Evolutionary conservation across 2,888 invertebrate genomes (phyloP), one percentile per base, ranked within the genome.

Genomic region (Apodemia mormo): DNA sequence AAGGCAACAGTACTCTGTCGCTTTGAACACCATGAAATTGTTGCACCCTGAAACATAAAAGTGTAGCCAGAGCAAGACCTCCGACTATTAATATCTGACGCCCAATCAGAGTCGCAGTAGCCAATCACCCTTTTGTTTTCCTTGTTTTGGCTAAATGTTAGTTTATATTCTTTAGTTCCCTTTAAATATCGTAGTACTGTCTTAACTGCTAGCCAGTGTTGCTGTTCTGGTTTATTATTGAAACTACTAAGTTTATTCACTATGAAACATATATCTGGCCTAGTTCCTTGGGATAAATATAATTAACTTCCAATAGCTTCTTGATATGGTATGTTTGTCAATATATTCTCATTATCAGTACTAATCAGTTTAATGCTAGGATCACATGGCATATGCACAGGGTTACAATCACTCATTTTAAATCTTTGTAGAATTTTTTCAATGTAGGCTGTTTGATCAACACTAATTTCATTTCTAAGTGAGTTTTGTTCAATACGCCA

Each of bases 71-170:
- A 74, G 43, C 77, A 77, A 0, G 77, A 78, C 61, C 74, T 74
- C 66, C 77, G 56, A 29, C 76, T 76, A 9, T 68, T 68, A 8
- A n/a, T 37, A 43, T 71, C 49, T 7, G 9, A 72, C 1, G 79
- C 79, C 79, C 79, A 80, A 29, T 80, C 79, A 2, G 80, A 66
- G 66, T 80, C 80, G 67, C 76, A 77, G 70, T 77, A 76, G 1
- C 74, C 76, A 66, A 61, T 2, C 7, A 67, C 67, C 33, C 67
- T 66, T 54, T 65, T 9, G 12, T 72, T 61, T 43, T 67, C 30
- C 33, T 29, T 54, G 33, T 72, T 68, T 66, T 66, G 37, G 43
- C 6, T 71, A 4, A 66, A 72, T 49, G 2, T 69, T 29, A 72
- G 40, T 68, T 33, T 54, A 54, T 52, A 71, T 71, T 78, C n/a